Evolutionary conservation across 1,140 invertebrate species (phyloP).

Genomic region (Dinoponera quadriceps): DNA sequence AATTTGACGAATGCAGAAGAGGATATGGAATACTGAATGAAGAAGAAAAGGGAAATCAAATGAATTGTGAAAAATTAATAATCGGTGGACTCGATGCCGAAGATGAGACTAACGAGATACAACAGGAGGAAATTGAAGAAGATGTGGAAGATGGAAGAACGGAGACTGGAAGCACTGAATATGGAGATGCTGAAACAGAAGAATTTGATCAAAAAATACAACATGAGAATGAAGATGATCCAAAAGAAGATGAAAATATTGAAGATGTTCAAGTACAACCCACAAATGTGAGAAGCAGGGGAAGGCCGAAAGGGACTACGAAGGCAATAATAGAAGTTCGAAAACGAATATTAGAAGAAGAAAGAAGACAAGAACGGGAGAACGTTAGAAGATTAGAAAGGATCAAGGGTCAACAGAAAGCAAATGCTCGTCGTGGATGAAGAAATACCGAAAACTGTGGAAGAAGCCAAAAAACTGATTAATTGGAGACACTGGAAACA

Average conservation of each 20-base stretch:
- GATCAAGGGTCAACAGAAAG: neutral
- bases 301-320: neutral
- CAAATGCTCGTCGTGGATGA: constrained; percentile 16
- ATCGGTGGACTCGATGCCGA: neutral
- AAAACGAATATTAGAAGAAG: neutral
- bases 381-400: constrained; percentile 11
- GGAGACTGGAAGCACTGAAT: neutral
- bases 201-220: neutral
- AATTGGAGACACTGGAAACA: neutral
- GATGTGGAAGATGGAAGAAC: neutral
- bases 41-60: neutral
- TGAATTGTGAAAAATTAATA: neutral
- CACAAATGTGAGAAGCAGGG: neutral
- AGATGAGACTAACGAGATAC: neutral
- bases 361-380: neutral
- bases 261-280: neutral
- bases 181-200: neutral
- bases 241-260: too few species aligned
- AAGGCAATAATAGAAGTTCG: neutral
- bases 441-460: neutral
- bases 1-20: constrained; percentile 25
- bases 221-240: neutral
- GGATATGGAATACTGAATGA: neutral
- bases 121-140: neutral
- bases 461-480: neutral